Conservation (phyloP, 2,797 vertebrate genomes). For the Gallirallus australis region DNA sequence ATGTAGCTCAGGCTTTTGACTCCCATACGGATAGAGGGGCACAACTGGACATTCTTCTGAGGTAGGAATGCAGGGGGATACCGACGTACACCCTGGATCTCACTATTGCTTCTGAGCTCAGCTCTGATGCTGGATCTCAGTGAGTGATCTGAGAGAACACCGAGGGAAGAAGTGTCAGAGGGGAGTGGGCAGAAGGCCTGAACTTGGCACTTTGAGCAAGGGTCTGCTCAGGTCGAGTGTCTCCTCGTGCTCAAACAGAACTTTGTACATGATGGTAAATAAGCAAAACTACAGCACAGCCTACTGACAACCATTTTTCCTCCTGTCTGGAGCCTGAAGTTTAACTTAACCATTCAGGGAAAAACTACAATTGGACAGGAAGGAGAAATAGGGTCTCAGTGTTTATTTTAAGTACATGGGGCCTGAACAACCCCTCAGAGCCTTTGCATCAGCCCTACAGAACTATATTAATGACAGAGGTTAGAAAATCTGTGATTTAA, state of each 20-base stretch:
- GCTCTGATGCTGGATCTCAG: not conserved
- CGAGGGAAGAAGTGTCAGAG: accelerated
- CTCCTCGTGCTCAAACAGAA: not conserved
- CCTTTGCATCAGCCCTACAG: not conserved
- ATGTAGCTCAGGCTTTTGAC: not conserved
- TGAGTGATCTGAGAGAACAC: not conserved
- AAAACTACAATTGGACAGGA: not conserved
- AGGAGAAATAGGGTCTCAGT: not conserved
- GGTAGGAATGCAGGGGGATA: not conserved
- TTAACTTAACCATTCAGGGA: not conserved
- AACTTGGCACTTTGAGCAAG: accelerated
- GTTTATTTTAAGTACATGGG: not conserved
- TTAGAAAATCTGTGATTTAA: not conserved
- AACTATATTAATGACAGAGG: not conserved
- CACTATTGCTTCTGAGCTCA: not conserved
- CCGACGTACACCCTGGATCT: not conserved
- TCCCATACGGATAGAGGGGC: not conserved
- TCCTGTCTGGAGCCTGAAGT: not conserved
- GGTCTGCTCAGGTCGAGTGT: accelerated
- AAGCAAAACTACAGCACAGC: not conserved
- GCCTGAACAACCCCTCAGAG: not conserved
- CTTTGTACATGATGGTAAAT: not conserved
- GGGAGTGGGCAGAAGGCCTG: not conserved
- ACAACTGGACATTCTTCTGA: not conserved
- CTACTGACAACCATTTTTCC: not conserved